Conservation (phyloP, 2,797 vertebrate genomes). For the Orientallactaga sibirica region DNA sequence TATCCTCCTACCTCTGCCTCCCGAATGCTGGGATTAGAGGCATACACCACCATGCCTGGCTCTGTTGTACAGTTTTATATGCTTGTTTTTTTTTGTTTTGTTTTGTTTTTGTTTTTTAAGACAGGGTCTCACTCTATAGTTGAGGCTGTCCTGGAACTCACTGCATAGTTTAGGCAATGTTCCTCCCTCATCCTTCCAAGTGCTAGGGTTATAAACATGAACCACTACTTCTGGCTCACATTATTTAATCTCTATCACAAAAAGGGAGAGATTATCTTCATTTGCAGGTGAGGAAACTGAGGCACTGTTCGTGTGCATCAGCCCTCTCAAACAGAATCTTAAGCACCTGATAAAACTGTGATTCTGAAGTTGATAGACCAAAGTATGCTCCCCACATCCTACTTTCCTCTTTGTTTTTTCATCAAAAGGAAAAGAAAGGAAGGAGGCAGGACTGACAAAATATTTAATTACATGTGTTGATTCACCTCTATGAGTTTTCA, state of each 20-base stretch:
- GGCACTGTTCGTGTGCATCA: slow-evolving; percentile 11
- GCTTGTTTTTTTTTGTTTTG: neutral
- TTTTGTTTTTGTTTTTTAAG: neutral
- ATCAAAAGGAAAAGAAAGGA: slow-evolving; percentile 26
- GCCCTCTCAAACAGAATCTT: neutral
- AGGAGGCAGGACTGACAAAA: slow-evolving; percentile 45
- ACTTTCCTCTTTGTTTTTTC: slow-evolving; percentile 38
- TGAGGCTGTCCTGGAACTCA: neutral
- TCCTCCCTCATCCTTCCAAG: neutral
- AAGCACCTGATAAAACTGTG: slow-evolving; percentile 27
- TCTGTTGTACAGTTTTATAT: neutral
- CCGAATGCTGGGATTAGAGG: too few species aligned
- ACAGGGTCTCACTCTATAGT: neutral
- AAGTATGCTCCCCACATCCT: neutral
- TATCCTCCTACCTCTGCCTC: too few species aligned
- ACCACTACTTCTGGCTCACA: neutral
- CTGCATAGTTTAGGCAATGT: neutral
- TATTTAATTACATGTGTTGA: slow-evolving; percentile 53
- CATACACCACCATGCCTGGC: too few species aligned
- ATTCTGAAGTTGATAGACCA: neutral
- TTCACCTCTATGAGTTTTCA: slow-evolving; percentile 65
- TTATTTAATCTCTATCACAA: slow-evolving; percentile 25
- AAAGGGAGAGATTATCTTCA: slow-evolving; percentile 19
- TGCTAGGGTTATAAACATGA: neutral
- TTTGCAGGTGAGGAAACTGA: slow-evolving; percentile 42